Evolutionary conservation across 2,888 invertebrate species (phyloP), one percentile per base, ranked within the genome.

Genomic region (Tuta absoluta): DNA sequence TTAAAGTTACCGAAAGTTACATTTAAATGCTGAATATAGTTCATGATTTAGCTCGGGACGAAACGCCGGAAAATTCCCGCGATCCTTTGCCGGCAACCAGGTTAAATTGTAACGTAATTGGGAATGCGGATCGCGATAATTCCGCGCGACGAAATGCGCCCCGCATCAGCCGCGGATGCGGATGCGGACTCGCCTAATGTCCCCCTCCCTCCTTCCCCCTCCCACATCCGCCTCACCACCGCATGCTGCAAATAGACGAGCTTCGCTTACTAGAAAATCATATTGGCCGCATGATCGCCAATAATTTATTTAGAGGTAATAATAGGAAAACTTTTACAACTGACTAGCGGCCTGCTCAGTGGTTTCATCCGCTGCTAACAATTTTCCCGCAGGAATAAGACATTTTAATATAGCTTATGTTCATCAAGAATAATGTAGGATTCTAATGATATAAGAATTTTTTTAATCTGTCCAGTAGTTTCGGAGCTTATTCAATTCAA

Each of bases 81-180:
- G 21, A 60, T 58, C 45, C 60, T 45, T n/a, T 14, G n/a, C 59
- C 38, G 41, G 45, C 33, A 23, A n/a, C 23, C 56, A 71, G 70
- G 69, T 72, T 73, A 73, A 74, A 74, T 71, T 72, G 72, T 75
- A 71, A 74, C 71, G 68, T 71, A 75, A 72, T 74, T 72, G 74
- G 61, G 73, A 72, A 74, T 72, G 72, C 69, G 68, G 68, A 69
- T 69, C 69, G 72, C 67, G 69, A 74, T 75, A 75, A 74, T 71
- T 73, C 71, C 68, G 63, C 64, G 69, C 68, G 70, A 69, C 70
- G 71, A 71, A 71, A 69, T 70, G 70, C 68, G 57, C 67, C 66
- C 57, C 63, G 56, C 60, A 65, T 68, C 65, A 70, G 70, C 63
- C 67, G 65, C 62, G 63, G 63, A 66, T 65, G 66, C 63, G 67